Conservation (phyloP, 2,888 invertebrate species). For the Leptinotarsa peninsularis region DNA sequence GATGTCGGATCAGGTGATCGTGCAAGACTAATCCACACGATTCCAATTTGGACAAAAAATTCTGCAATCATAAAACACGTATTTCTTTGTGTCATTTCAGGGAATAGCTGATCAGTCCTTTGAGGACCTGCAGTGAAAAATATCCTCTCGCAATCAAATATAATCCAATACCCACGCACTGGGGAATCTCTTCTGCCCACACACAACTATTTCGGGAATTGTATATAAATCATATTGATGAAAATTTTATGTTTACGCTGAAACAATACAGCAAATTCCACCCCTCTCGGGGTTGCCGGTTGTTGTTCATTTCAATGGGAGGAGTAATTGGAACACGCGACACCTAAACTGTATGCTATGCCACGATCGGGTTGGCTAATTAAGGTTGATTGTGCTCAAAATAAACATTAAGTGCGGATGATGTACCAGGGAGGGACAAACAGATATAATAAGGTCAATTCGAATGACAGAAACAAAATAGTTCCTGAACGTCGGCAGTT, state of each 20-base stretch:
- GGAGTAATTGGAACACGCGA: background rate
- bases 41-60: too few species aligned
- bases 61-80: too few species aligned
- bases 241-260: background rate
- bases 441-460: too few species aligned
- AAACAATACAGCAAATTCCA: background rate
- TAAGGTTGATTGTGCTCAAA: background rate
- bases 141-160: background rate
- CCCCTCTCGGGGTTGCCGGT: background rate
- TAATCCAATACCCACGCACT: background rate
- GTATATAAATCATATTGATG: background rate
- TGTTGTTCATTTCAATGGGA: conserved; percentile 4
- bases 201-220: background rate
- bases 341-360: conserved; percentile 1
- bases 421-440: too few species aligned
- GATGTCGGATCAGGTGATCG: too few species aligned
- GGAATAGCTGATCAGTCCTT: too few species aligned
- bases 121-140: too few species aligned
- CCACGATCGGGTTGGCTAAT: background rate
- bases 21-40: too few species aligned
- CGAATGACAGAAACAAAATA: too few species aligned
- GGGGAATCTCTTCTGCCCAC: background rate
- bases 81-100: too few species aligned
- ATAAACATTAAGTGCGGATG: too few species aligned
- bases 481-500: too few species aligned